Conservation (phyloP, 2,797 vertebrate genomes). For the Galagoides demidoff region DNA sequence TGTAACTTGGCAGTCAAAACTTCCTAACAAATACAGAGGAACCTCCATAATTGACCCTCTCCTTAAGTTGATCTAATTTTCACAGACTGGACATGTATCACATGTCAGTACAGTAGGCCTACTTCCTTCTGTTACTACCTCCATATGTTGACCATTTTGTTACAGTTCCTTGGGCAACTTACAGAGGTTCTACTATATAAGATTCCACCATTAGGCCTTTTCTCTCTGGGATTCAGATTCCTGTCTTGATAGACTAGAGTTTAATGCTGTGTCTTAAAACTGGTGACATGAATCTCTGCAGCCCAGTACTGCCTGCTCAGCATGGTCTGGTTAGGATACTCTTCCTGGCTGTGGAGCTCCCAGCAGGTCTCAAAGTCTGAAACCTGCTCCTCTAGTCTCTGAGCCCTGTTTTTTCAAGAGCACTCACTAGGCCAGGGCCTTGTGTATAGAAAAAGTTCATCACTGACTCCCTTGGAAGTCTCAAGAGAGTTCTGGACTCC, state of each 20-base stretch:
- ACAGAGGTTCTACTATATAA: background rate
- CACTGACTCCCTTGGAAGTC: background rate
- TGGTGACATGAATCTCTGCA: background rate
- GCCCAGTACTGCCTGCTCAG: background rate
- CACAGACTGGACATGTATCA: too few species aligned
- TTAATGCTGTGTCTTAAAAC: background rate
- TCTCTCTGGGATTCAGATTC: background rate
- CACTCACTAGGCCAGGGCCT: background rate
- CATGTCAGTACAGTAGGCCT: too few species aligned
- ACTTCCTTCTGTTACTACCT: too few species aligned
- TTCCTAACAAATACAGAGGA: background rate
- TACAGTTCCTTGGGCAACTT: too few species aligned
- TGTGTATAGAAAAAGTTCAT: background rate
- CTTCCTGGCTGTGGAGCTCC: background rate
- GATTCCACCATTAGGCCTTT: background rate
- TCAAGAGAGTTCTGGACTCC: background rate
- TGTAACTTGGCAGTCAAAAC: background rate
- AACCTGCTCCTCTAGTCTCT: background rate
- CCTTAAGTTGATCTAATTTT: too few species aligned
- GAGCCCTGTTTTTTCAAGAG: conserved; percentile 18
- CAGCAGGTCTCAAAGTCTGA: background rate
- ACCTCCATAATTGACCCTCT: too few species aligned
- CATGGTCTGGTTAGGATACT: background rate
- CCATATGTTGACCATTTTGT: too few species aligned
- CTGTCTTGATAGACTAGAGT: background rate